Evolutionary conservation across 2,113 vertebrate species (phyloP).

Genomic region (Aspidoscelis tigris): DNA sequence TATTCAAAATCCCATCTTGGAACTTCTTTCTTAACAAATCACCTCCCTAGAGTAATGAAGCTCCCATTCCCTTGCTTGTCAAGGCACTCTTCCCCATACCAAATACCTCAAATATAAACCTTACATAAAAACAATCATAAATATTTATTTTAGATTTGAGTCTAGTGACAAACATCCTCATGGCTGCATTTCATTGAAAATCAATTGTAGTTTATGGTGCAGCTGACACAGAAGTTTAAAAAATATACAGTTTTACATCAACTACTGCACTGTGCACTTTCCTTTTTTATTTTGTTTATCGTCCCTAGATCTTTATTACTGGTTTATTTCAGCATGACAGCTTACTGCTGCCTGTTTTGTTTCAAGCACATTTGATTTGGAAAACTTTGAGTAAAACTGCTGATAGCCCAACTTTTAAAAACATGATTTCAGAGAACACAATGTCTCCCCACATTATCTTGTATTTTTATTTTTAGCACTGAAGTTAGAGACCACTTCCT

Average conservation of each 20-base stretch:
- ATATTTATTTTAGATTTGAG: not conserved
- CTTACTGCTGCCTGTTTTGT: slow-evolving; percentile 53
- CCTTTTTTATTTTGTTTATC: slow-evolving; percentile 30
- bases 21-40: not conserved
- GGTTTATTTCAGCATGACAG: slow-evolving; percentile 58
- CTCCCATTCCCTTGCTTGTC: not conserved
- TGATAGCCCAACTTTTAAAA: not conserved
- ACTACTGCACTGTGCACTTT: slow-evolving; percentile 14
- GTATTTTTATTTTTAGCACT: not conserved
- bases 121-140: not conserved
- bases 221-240: slow-evolving; percentile 27
- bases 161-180: not conserved
- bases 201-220: not conserved
- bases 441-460: slow-evolving; percentile 17
- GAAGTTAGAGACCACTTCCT: not conserved
- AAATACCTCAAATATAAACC: not conserved
- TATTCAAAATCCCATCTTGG: not conserved
- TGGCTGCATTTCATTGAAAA: not conserved
- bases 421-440: not conserved
- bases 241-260: slow-evolving; percentile 20
- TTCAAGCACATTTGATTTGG: slow-evolving; percentile 39
- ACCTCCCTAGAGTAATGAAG: not conserved
- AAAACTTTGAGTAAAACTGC: slow-evolving; percentile 36
- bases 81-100: not conserved
- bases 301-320: slow-evolving; percentile 33